phyloP scores from a whole-genome alignment of 2,888 invertebrate genomes.

The Andricus curvator region DNA sequence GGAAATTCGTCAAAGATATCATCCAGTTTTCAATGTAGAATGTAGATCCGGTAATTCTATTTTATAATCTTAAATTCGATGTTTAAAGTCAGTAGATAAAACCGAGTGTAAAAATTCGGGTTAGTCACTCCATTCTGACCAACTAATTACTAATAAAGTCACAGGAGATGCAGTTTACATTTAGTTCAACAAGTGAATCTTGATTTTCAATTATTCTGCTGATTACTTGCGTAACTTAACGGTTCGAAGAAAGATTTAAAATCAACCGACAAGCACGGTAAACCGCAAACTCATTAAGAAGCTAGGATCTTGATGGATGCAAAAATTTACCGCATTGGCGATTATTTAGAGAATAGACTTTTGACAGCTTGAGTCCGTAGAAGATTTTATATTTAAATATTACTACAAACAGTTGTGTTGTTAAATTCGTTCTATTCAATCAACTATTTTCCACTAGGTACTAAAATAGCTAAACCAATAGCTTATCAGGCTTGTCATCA shows the following conservation, averaged over 20 bases:
- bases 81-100: not conserved
- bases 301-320: slow-evolving; percentile 11
- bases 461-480: too few species aligned
- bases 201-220: slow-evolving; percentile 10
- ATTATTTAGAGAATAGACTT: slow-evolving; percentile 1
- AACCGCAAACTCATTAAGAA: slow-evolving; percentile 20
- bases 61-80: slow-evolving; percentile 18
- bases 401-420: too few species aligned
- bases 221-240: slow-evolving; percentile 16
- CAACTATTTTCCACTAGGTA: too few species aligned
- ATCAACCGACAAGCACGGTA: slow-evolving; percentile 13
- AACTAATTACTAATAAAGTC: too few species aligned
- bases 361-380: not conserved
- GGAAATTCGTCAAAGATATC: too few species aligned
- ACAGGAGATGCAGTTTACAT: not conserved
- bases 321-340: not conserved
- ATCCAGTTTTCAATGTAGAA: too few species aligned
- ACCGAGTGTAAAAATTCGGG: too few species aligned
- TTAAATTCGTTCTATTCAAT: too few species aligned
- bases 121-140: too few species aligned
- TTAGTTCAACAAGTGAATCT: not conserved
- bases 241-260: slow-evolving; percentile 13
- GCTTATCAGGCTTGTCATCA: not conserved
- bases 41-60: too few species aligned
- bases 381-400: too few species aligned